Percentiles rank a stretch among this genome's conserved stretches.
phyloP scores from a whole-genome alignment of 2,888 invertebrate genomes.

The Nezara viridula region DNA sequence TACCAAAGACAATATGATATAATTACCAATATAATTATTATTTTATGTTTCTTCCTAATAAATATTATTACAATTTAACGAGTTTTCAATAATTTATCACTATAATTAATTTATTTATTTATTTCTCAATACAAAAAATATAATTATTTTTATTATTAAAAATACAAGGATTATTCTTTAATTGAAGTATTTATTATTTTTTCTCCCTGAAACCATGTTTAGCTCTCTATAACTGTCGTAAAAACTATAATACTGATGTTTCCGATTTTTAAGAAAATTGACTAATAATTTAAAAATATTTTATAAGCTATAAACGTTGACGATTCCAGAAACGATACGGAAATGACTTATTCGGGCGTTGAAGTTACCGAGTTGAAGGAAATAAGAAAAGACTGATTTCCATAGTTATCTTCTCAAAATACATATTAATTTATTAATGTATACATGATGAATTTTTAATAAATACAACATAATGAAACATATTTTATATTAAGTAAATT shows the following conservation, averaged over 20 bases:
- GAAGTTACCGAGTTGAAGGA: conserved; percentile 32
- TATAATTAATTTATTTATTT: too few species aligned
- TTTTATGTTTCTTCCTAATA: too few species aligned
- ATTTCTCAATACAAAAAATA: too few species aligned
- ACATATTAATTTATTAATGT: not conserved
- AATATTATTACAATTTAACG: too few species aligned
- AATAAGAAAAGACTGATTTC: not conserved
- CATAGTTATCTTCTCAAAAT: not conserved
- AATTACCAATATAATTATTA: too few species aligned
- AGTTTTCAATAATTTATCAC: too few species aligned
- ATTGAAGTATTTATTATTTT: too few species aligned
- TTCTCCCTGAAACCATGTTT: too few species aligned
- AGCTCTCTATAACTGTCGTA: too few species aligned
- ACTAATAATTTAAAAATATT: not conserved
- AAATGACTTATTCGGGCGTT: conserved; percentile 36
- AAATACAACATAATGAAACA: not conserved
- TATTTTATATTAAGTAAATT: not conserved
- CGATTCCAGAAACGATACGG: not conserved
- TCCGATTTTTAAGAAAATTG: not conserved
- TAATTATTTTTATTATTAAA: not conserved
- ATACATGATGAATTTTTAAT: not conserved
- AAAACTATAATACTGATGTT: too few species aligned
- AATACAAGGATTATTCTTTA: not conserved
- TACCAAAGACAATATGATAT: too few species aligned
- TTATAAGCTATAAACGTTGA: not conserved